Evolutionary conservation across 1,140 invertebrate genomes (phyloP).

Genomic region (Bombus impatiens): DNA sequence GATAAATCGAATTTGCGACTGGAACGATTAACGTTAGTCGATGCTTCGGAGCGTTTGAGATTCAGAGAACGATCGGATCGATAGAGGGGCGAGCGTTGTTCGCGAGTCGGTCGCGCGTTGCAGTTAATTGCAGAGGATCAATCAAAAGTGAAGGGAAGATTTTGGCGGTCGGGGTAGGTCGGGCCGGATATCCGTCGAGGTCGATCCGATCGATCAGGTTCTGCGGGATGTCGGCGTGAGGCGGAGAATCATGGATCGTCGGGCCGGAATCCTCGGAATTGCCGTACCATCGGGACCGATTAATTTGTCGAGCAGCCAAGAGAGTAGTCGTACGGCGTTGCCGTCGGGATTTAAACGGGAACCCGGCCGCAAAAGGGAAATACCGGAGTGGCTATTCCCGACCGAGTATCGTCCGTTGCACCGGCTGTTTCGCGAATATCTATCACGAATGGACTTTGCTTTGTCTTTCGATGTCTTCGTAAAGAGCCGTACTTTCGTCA

Average conservation of each 20-base stretch:
- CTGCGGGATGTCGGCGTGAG: background rate
- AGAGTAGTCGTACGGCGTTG: slow-evolving; percentile 62
- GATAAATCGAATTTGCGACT: too few species aligned
- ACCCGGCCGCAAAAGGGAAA: slow-evolving; percentile 62
- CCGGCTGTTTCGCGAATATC: slow-evolving; percentile 54
- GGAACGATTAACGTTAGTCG: background rate
- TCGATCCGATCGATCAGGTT: slow-evolving; percentile 52
- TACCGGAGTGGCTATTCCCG: slow-evolving; percentile 53
- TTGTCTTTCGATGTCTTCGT: slow-evolving; percentile 3
- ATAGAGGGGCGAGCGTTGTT: background rate
- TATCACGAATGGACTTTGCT: slow-evolving; percentile 36
- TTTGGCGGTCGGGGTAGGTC: slow-evolving; percentile 18
- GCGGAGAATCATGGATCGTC: slow-evolving; percentile 50
- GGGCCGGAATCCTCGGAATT: slow-evolving; percentile 64
- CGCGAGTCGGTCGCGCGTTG: background rate
- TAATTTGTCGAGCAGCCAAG: slow-evolving; percentile 67
- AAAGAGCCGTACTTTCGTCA: slow-evolving; percentile 28
- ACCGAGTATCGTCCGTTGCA: slow-evolving; percentile 33
- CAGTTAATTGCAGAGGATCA: slow-evolving; percentile 40
- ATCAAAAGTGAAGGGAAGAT: slow-evolving; percentile 55
- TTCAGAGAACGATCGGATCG: background rate
- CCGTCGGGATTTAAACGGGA: slow-evolving; percentile 67
- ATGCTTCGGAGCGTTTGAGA: background rate
- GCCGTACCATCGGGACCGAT: slow-evolving; percentile 64
- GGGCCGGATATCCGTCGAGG: slow-evolving; percentile 53